Conservation (phyloP, 37 sponge, comb jelly and placozoan genomes). For the Bolinopsis microptera region DNA sequence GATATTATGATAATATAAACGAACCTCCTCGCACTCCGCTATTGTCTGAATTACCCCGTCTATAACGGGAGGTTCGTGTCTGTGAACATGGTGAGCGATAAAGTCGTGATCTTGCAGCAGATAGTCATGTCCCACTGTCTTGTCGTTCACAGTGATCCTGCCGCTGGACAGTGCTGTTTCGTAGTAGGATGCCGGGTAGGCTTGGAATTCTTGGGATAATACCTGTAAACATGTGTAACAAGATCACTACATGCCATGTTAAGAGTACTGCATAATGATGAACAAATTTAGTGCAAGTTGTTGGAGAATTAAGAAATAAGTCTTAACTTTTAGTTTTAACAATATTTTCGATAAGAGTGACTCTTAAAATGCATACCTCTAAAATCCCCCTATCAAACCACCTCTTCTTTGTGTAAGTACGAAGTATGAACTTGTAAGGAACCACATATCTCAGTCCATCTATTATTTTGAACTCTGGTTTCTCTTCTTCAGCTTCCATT, state of each 20-base stretch:
- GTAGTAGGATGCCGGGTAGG: slow-evolving; percentile 15
- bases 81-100: slow-evolving; percentile 41
- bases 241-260: no score
- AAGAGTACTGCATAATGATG: no score
- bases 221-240: neutral
- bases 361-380: no score
- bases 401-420: slow-evolving; percentile 44
- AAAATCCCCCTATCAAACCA: slow-evolving; percentile 41
- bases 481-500: neutral
- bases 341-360: no score
- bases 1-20: no score
- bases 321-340: no score
- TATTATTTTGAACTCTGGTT: slow-evolving; percentile 8
- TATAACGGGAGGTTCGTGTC: slow-evolving; percentile 50
- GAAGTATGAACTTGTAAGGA: slow-evolving; percentile 1
- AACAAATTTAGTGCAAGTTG: no score
- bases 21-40: neutral
- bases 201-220: slow-evolving; percentile 35
- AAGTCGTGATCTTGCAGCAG: slow-evolving; percentile 35
- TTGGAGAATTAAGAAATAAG: no score
- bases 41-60: neutral
- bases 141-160: slow-evolving; percentile 26
- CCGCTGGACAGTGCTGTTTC: neutral
- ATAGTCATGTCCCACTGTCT: neutral
- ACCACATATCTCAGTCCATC: slow-evolving; percentile 61